Evolutionary conservation across 2,888 invertebrate genomes (phyloP).

Genomic region (Acrocyrtus sp.): DNA sequence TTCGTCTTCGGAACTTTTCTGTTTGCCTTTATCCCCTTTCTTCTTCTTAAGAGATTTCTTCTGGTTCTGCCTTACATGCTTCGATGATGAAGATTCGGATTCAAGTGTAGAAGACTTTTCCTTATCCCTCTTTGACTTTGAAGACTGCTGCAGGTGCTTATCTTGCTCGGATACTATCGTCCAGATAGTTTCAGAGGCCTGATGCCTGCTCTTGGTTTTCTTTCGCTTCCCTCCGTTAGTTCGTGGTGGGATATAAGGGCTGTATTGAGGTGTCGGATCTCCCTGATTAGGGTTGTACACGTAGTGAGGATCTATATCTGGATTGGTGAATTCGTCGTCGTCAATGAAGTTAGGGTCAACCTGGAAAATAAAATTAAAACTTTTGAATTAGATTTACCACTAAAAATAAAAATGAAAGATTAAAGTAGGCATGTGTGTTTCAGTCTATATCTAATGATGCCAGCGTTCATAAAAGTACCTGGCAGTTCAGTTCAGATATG

Average conservation of each 20-base stretch:
- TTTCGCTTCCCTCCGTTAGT: constrained; percentile 33
- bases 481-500: too few relatives aligned
- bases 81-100: constrained; percentile 14
- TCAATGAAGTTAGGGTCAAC: not conserved
- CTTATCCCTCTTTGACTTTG: constrained; percentile 2
- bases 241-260: constrained; percentile 35
- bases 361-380: not conserved
- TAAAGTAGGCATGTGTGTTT: not conserved
- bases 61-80: not conserved
- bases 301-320: not conserved
- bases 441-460: not conserved
- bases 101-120: constrained; percentile 1
- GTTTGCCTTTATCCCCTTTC: constrained; percentile 16
- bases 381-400: not conserved
- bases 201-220: constrained; percentile 35
- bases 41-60: constrained; percentile 21
- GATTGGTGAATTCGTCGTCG: not conserved
- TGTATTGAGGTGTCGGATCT: constrained; percentile 8
- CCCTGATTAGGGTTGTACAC: not conserved
- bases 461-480: not conserved
- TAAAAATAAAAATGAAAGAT: not conserved
- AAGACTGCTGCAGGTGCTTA: constrained; percentile 4
- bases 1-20: not conserved
- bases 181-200: constrained; percentile 44
- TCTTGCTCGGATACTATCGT: constrained; percentile 46